Percentiles rank a stretch among this genome's conserved stretches.
These are phyloP conservation scores for Xylocampa areola DNA, from an alignment of 2,888 invertebrate genomes.

Conservation along the genomic window DNA sequence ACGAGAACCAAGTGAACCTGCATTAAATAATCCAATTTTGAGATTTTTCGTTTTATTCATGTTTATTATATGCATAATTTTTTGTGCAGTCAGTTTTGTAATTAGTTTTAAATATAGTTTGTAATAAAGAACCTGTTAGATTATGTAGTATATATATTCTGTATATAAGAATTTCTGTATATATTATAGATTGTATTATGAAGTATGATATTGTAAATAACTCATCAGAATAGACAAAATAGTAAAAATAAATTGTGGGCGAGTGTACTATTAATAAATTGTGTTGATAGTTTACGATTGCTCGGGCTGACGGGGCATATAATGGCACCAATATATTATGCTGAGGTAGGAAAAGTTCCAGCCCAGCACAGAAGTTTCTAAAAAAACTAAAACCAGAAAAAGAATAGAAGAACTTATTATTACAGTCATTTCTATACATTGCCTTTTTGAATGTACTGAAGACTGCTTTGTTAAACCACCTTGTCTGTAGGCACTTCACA, in stretches of 20 bases:
- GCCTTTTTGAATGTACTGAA: not conserved
- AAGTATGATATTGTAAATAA: too few relatives aligned
- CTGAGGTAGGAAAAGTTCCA: not conserved
- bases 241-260: too few relatives aligned
- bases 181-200: too few relatives aligned
- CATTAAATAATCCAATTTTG: constrained; percentile 15
- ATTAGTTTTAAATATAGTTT: not conserved
- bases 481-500: not conserved
- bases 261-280: too few relatives aligned
- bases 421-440: not conserved
- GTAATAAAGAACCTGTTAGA: not conserved
- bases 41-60: constrained; percentile 4
- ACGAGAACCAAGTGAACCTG: constrained; percentile 7
- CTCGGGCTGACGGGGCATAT: too few relatives aligned
- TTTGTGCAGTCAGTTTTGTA: not conserved
- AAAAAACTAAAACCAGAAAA: not conserved
- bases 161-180: too few relatives aligned
- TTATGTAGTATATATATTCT: not conserved
- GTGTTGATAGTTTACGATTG: too few relatives aligned
- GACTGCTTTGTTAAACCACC: not conserved
- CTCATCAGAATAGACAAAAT: too few relatives aligned
- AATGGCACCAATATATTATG: not conserved
- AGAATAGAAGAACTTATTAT: not conserved
- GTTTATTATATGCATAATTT: not conserved
- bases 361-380: not conserved